Conservation (phyloP, 1,140 invertebrate species). For the Drosophila bocki region DNA sequence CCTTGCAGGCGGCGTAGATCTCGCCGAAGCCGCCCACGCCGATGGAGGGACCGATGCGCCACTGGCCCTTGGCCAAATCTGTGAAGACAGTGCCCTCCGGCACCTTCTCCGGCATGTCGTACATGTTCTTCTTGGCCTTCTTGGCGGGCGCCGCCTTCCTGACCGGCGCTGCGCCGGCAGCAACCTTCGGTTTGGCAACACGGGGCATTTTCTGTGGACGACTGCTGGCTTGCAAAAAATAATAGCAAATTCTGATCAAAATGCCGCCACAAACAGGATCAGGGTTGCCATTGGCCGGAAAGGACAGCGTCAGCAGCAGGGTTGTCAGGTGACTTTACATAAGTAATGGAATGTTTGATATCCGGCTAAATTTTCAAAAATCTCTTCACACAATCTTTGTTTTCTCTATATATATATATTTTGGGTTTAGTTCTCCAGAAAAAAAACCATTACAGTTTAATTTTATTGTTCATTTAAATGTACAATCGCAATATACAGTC, state of each 20-base stretch:
- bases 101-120: constrained; percentile 91
- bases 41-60: constrained; percentile 94
- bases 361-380: not conserved
- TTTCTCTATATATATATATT: no score
- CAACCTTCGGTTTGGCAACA: constrained; percentile 55
- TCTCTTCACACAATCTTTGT: no score
- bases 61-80: constrained; percentile 91
- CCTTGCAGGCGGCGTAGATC: constrained; percentile 90
- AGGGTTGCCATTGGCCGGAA: constrained; percentile 18
- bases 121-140: constrained; percentile 89
- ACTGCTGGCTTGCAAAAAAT: not conserved
- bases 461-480: not conserved
- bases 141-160: constrained; percentile 72
- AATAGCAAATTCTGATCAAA: constrained; percentile 21
- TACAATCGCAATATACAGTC: not conserved
- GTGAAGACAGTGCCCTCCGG: constrained; percentile 90
- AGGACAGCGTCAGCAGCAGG: constrained; percentile 17
- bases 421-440: not conserved
- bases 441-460: not conserved
- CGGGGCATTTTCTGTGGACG: constrained; percentile 62
- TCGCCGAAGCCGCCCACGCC: constrained; percentile 97
- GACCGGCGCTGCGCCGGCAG: constrained; percentile 21
- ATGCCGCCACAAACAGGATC: constrained; percentile 41
- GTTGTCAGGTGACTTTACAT: not conserved
- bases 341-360: not conserved